Evolutionary conservation across 30 jellyfish, hydroid and myxozoan species (phyloP).

Genomic region (Clytia hemisphaerica): DNA sequence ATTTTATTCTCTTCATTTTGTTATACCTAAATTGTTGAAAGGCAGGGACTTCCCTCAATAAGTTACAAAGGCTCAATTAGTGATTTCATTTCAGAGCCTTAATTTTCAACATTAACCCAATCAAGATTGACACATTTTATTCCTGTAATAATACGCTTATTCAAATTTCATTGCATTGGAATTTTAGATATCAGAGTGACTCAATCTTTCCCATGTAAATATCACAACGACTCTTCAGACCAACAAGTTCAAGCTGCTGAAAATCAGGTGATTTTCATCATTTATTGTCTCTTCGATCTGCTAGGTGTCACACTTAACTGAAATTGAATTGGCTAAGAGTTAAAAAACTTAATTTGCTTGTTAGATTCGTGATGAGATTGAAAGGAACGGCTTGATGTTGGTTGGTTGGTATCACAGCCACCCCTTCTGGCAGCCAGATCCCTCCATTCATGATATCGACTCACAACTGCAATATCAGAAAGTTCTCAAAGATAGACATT

Average conservation of each 20-base stretch:
- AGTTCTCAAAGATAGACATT: slow-evolving; percentile 59
- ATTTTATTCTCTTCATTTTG: too few relatives aligned
- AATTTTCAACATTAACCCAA: too few relatives aligned
- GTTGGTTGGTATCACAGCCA: slow-evolving; percentile 97
- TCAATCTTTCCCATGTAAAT: slow-evolving; percentile 60
- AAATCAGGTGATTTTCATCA: neutral
- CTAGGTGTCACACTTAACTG: neutral
- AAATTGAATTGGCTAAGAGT: neutral
- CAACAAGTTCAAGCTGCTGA: slow-evolving; percentile 19
- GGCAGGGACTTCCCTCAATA: too few relatives aligned
- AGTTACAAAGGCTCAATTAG: too few relatives aligned
- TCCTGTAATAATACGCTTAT: neutral
- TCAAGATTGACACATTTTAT: neutral
- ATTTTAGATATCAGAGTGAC: slow-evolving; percentile 55
- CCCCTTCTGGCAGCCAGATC: slow-evolving; percentile 90
- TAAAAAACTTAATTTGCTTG: neutral
- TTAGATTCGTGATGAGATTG: slow-evolving; percentile 66
- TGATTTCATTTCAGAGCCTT: too few relatives aligned
- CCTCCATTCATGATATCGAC: slow-evolving; percentile 70
- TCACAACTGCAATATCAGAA: slow-evolving; percentile 64
- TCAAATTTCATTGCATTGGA: too few relatives aligned
- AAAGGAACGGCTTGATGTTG: slow-evolving; percentile 42
- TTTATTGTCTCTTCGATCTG: neutral
- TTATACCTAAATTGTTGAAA: neutral
- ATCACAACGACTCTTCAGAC: neutral